Conservation (phyloP, 2,113 vertebrate species). For the Camelus dromedarius region DNA sequence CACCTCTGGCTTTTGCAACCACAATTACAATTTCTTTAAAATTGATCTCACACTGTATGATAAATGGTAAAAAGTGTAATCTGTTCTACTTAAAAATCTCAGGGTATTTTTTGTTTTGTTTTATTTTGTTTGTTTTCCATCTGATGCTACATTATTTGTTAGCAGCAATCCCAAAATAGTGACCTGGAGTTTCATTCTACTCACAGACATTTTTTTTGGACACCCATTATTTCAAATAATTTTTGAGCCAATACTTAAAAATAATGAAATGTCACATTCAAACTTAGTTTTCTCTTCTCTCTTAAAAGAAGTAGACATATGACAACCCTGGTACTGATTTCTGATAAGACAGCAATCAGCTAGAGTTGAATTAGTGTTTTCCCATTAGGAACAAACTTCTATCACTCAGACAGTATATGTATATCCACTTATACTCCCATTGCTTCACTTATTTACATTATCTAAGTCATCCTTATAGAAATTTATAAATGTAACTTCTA, state of each 20-base stretch:
- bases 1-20: not conserved
- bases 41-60: not conserved
- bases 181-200: not conserved
- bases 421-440: fast-evolving
- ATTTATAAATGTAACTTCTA: not conserved
- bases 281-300: not conserved
- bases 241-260: not conserved
- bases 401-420: not conserved
- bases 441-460: not conserved
- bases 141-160: not conserved
- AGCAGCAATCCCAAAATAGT: not conserved
- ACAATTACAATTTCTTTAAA: not conserved
- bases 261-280: not conserved
- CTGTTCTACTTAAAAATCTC: not conserved
- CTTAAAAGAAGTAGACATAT: not conserved
- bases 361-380: not conserved
- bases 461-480: not conserved
- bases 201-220: not conserved
- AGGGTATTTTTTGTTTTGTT: not conserved
- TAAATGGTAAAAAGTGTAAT: not conserved
- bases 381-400: not conserved
- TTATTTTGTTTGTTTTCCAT: not conserved
- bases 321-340: not conserved
- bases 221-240: not conserved
- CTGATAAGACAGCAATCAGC: not conserved